Conservation (phyloP, 2,888 invertebrate genomes). For the Epistrophella euchroma region DNA sequence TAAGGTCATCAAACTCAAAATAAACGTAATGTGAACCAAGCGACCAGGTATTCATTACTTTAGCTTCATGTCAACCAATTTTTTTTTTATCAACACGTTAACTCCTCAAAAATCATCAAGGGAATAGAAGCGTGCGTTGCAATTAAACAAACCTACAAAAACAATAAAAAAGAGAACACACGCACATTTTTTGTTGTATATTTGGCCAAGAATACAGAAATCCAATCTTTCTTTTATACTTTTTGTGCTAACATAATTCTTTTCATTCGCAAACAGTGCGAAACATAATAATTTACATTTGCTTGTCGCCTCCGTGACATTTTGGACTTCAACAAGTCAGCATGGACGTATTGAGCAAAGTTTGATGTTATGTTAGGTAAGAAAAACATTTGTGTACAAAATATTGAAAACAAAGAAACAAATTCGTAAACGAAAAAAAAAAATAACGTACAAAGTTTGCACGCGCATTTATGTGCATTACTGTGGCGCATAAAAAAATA, state of each 20-base stretch:
- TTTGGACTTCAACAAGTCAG: slow-evolving; percentile 38
- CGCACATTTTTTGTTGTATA: not conserved
- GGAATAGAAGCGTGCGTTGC: slow-evolving; percentile 19
- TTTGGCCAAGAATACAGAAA: not conserved
- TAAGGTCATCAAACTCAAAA: slow-evolving; percentile 10
- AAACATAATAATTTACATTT: slow-evolving; percentile 62
- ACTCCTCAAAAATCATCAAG: not conserved
- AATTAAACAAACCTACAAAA: slow-evolving; percentile 19
- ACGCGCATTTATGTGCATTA: slow-evolving; percentile 22
- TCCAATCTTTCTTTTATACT: slow-evolving; percentile 6
- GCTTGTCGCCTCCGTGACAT: slow-evolving; percentile 56
- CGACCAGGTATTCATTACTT: slow-evolving; percentile 1
- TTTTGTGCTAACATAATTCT: slow-evolving; percentile 21
- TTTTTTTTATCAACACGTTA: not conserved
- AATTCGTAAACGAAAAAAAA: slow-evolving; percentile 20
- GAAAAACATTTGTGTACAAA: not conserved
- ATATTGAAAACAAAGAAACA: slow-evolving; percentile 21
- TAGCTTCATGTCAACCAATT: not conserved
- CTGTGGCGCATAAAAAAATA: slow-evolving; percentile 24
- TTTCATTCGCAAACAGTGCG: slow-evolving; percentile 45
- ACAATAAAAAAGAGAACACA: not conserved
- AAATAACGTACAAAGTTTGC: slow-evolving; percentile 27
- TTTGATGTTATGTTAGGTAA: slow-evolving; percentile 28
- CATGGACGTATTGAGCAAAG: slow-evolving; percentile 17
- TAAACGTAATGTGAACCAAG: not conserved